Evolutionary conservation across 2,113 vertebrate genomes (phyloP).

Genomic region (Microtus richardsoni): DNA sequence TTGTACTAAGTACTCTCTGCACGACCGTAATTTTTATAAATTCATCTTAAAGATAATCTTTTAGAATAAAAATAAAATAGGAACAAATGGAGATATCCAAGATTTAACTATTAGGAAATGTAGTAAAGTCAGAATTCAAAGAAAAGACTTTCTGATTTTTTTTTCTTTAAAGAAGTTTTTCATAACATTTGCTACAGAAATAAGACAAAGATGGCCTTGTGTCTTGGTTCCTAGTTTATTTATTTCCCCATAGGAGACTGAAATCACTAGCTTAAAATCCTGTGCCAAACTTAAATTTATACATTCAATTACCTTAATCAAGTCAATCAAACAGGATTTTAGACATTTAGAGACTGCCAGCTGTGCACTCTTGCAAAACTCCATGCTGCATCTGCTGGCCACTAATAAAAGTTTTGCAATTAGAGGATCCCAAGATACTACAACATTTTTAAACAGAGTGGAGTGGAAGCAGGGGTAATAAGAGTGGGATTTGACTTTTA

Average conservation of each 20-base stretch:
- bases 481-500: not conserved
- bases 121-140: not conserved
- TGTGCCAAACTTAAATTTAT: not conserved
- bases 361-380: not conserved
- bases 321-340: not conserved
- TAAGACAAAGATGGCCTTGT: not conserved
- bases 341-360: not conserved
- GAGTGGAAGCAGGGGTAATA: not conserved
- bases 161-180: not conserved
- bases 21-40: not conserved
- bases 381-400: not conserved
- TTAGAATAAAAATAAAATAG: not conserved
- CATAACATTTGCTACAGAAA: not conserved
- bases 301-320: constrained; percentile 22
- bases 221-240: not conserved
- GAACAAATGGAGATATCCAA: not conserved
- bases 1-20: not conserved
- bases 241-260: not conserved
- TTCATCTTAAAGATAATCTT: not conserved
- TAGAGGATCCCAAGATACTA: not conserved
- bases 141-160: not conserved
- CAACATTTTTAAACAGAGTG: not conserved
- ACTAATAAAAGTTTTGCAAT: not conserved
- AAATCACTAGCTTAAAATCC: not conserved
- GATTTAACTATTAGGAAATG: constrained; percentile 4